phyloP scores from a whole-genome alignment of 2,888 invertebrate species.

The Ornithoptera alexandrae region DNA sequence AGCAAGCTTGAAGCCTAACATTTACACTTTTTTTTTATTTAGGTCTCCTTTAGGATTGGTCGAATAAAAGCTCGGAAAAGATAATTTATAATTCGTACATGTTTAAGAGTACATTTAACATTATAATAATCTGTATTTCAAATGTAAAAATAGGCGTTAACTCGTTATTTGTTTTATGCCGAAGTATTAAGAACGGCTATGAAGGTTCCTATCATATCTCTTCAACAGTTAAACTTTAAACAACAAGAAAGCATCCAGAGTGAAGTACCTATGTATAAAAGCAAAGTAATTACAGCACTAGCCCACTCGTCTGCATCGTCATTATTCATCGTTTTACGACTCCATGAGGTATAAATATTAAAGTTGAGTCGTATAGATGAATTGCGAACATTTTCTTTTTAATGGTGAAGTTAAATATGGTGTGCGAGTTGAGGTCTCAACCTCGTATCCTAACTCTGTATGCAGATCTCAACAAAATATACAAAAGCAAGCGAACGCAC shows the following conservation, averaged over 20 bases:
- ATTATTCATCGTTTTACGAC: slow-evolving; percentile 80
- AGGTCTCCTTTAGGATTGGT: neutral
- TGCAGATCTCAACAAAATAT: slow-evolving; percentile 58
- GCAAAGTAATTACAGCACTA: slow-evolving; percentile 77
- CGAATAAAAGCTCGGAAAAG: neutral
- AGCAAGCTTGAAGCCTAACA: too few species aligned
- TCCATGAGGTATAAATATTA: slow-evolving; percentile 79
- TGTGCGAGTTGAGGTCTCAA: slow-evolving; percentile 64
- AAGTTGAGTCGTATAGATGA: slow-evolving; percentile 77
- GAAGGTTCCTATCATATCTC: slow-evolving; percentile 61
- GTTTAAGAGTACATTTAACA: neutral
- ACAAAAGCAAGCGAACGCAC: slow-evolving; percentile 55
- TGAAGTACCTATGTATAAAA: slow-evolving; percentile 62
- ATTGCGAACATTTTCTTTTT: slow-evolving; percentile 80
- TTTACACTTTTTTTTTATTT: neutral
- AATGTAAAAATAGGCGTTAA: slow-evolving; percentile 47
- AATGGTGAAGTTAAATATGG: slow-evolving; percentile 76
- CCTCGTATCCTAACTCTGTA: slow-evolving; percentile 57
- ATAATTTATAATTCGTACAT: neutral
- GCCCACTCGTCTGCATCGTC: slow-evolving; percentile 75
- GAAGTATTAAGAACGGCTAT: slow-evolving; percentile 51
- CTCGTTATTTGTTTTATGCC: slow-evolving; percentile 63
- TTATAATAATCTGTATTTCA: slow-evolving; percentile 29
- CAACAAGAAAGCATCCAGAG: slow-evolving; percentile 68
- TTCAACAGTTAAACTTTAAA: slow-evolving; percentile 70